A percentile compares a stretch with the other conserved stretches of the same genome.
These are phyloP conservation scores for Leptinotarsa undecemlineata DNA, from an alignment of 1,140 invertebrate genomes.

Conservation along the genomic window DNA sequence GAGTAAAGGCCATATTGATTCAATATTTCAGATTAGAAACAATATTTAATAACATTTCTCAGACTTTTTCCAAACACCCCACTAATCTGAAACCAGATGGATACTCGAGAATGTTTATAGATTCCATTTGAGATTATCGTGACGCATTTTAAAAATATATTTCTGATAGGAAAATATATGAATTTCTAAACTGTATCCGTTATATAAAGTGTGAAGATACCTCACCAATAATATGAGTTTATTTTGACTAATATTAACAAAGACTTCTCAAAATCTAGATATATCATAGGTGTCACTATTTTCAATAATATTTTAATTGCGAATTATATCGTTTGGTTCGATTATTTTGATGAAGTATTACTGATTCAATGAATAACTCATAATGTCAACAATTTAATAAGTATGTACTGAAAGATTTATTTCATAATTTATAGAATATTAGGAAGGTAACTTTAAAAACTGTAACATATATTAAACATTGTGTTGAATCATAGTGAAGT, in stretches of 20 bases:
- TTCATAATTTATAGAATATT: too few species aligned
- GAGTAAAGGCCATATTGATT: slow-evolving; percentile 38
- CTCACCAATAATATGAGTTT: not conserved
- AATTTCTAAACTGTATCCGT: slow-evolving; percentile 40
- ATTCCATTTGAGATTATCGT: slow-evolving; percentile 51
- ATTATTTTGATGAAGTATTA: too few species aligned
- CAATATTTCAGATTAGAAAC: slow-evolving; percentile 39
- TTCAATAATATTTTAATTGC: too few species aligned
- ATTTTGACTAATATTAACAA: not conserved
- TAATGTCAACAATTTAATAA: too few species aligned
- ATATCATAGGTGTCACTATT: too few species aligned
- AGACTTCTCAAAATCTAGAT: too few species aligned
- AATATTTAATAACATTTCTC: slow-evolving; percentile 21
- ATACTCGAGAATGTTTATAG: slow-evolving; percentile 34
- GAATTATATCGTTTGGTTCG: too few species aligned
- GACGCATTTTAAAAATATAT: slow-evolving; percentile 51
- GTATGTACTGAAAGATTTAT: too few species aligned
- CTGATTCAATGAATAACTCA: too few species aligned
- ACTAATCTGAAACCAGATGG: slow-evolving; percentile 36
- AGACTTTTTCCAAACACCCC: slow-evolving; percentile 9
- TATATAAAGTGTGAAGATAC: not conserved
- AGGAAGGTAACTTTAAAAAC: too few species aligned
- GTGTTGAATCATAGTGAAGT: too few species aligned
- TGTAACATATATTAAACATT: too few species aligned
- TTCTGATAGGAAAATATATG: slow-evolving; percentile 50